Conservation (phyloP, 92 coral and sea anemone species). For the Porites evermanni region DNA sequence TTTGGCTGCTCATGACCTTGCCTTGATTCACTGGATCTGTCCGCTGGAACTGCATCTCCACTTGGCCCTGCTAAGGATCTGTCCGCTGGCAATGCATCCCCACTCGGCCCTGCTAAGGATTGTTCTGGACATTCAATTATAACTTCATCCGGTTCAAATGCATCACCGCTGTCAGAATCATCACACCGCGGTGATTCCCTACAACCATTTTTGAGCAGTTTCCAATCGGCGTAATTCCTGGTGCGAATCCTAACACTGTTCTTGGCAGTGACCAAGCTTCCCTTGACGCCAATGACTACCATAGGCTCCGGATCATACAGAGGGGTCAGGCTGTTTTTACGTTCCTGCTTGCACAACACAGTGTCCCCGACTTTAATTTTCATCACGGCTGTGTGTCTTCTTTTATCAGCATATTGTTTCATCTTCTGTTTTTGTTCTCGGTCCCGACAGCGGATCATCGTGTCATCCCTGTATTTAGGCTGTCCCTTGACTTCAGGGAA, state of each 20-base stretch:
- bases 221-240: conserved; percentile 17
- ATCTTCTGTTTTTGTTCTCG: conserved; percentile 24
- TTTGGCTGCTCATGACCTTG: too few species aligned
- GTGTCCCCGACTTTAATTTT: conserved; percentile 44
- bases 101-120: too few species aligned
- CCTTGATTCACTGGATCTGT: too few species aligned
- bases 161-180: background rate
- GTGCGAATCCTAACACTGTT: conserved; percentile 3
- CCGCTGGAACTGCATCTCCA: too few species aligned
- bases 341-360: conserved; percentile 37
- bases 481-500: conserved; percentile 24
- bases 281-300: conserved; percentile 43
- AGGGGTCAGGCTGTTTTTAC: conserved; percentile 32
- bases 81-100: too few species aligned
- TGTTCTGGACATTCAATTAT: too few species aligned
- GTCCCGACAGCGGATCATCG: conserved; percentile 24
- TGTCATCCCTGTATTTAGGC: conserved; percentile 12
- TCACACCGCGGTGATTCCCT: conserved; percentile 3
- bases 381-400: conserved; percentile 22
- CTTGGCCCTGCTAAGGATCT: too few species aligned
- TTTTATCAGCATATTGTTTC: conserved; percentile 40
- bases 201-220: conserved; percentile 12
- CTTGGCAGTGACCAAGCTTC: conserved; percentile 42
- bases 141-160: too few species aligned
- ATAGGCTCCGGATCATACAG: conserved; percentile 28